Percentiles rank a stretch among this genome's conserved stretches.
Evolutionary conservation across 2,113 vertebrate genomes (phyloP).

Genomic region (Mesembrinibis cayennensis): DNA sequence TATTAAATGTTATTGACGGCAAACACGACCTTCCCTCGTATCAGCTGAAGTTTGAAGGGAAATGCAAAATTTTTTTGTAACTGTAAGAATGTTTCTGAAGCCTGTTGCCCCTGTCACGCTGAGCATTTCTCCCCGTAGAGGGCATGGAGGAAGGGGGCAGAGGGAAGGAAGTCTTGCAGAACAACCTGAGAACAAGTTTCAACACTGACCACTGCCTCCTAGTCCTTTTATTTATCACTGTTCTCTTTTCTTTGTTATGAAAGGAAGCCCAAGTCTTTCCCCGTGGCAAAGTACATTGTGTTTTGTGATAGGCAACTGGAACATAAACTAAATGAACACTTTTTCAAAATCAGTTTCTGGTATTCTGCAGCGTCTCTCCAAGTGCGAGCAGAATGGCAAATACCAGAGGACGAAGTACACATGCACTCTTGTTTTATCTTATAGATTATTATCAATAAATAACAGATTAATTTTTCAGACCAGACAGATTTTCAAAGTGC

Average conservation of each 20-base stretch:
- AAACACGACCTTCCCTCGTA: not conserved
- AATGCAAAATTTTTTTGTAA: not conserved
- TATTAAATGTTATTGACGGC: not conserved
- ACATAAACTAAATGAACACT: not conserved
- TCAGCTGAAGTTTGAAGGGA: not conserved
- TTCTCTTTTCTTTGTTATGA: slow-evolving; percentile 6
- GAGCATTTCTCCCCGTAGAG: not conserved
- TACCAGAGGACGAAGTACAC: not conserved
- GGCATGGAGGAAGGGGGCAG: not conserved
- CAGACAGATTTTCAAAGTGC: not conserved
- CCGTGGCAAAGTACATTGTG: not conserved
- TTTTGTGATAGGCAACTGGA: not conserved
- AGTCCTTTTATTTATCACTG: not conserved
- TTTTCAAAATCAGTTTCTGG: not conserved
- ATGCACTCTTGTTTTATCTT: not conserved
- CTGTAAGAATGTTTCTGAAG: not conserved
- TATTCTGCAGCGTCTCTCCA: not conserved
- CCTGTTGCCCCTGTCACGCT: not conserved
- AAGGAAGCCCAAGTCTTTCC: not conserved
- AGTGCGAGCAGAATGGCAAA: not conserved
- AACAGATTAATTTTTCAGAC: not conserved
- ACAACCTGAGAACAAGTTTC: slow-evolving; percentile 32
- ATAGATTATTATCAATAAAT: not conserved
- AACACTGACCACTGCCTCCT: not conserved
- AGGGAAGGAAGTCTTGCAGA: slow-evolving; percentile 40